Base-by-base conservation (phyloP, 2,888 invertebrate species). In the Dryadula phaetusa region DNA sequence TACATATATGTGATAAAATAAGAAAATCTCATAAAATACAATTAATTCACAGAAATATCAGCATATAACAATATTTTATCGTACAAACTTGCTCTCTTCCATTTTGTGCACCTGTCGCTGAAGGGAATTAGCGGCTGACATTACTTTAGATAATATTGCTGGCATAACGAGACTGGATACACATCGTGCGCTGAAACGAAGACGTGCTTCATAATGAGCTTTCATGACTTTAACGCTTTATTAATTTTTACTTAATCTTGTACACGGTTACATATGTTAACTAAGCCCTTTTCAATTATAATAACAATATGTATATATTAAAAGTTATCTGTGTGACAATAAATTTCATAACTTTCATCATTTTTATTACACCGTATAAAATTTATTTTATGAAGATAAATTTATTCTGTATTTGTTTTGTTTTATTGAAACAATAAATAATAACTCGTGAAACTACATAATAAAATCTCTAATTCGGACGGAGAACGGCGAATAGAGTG, bases 81-180 rank as follows among this genome's bases (percentile, higher is more conserved):
- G 28, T 28, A 25, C 28, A 25, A 49, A 49, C 28, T 25, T 49
- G 28, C 32, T 32, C 28, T 32, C 28, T n/a, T 16, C 52, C 28
- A 52, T 52, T 52, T 10, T 10, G 37, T 56, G 40, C 42, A 58
- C 42, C 44, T 58, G 58, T 58, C 25, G 40, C 25, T 7, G 42
- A 25, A 40, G 42, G 42, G 25, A 40, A 44, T 42, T 58, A 58
- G 25, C 58, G 22, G 25, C 42, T 44, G 42, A 60, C 10, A 60
- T 60, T 60, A 60, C 14, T 25, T 60, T 8, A 44, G 16, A 58
- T 22, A 37, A 44, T 60, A 60, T 44, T 44, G 58, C 40, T 14
- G 28, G n/a, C 42, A 5, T 44, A 44, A 44, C 22, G 58, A 58
- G 58, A 58, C 2, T 52, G 25, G 28, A 52, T 28, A 60, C 42